Evolutionary conservation across 2,888 invertebrate genomes (phyloP), one percentile per base, ranked within the genome.

Genomic region (Pilophorus perplexus): DNA sequence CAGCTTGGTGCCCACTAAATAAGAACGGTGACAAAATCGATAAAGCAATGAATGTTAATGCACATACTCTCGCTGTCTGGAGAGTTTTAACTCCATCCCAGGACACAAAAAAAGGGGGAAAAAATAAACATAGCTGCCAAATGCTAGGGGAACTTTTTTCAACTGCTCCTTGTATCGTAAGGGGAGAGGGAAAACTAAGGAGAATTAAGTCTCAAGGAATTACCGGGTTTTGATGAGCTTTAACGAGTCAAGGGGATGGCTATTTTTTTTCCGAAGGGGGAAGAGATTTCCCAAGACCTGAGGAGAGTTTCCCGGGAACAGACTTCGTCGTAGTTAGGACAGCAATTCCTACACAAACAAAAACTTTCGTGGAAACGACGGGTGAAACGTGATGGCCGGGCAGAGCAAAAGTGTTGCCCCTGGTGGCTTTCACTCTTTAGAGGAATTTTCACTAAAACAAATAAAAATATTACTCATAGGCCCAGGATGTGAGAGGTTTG

Each of bases 391-490:
- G 33, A 20, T n/a, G n/a, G n/a, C n/a, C n/a, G n/a, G n/a, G n/a
- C n/a, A n/a, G n/a, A n/a, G n/a, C n/a, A n/a, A n/a, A n/a, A n/a
- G n/a, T n/a, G n/a, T n/a, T n/a, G n/a, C n/a, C n/a, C n/a, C n/a
- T n/a, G n/a, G n/a, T n/a, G n/a, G n/a, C n/a, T n/a, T n/a, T n/a
- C n/a, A n/a, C n/a, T n/a, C n/a, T n/a, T n/a, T n/a, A n/a, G n/a
- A n/a, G n/a, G 59, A 59, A 59, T 59, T 42, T 42, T 59, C 42
- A 59, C 59, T 42, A 42, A 14, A 23, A 42, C 59, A 40, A 59
- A 59, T 59, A 42, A 59, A 59, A 59, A 59, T 40, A n/a, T n/a
- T n/a, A n/a, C n/a, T n/a, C n/a, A n/a, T n/a, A n/a, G n/a, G n/a
- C n/a, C n/a, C n/a, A n/a, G n/a, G n/a, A n/a, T n/a, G n/a, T n/a